A percentile compares a stretch with the other conserved stretches of the same genome.
Evolutionary conservation across 2,797 vertebrate species (phyloP).

Genomic region (Schizothorax lantsangensis): DNA sequence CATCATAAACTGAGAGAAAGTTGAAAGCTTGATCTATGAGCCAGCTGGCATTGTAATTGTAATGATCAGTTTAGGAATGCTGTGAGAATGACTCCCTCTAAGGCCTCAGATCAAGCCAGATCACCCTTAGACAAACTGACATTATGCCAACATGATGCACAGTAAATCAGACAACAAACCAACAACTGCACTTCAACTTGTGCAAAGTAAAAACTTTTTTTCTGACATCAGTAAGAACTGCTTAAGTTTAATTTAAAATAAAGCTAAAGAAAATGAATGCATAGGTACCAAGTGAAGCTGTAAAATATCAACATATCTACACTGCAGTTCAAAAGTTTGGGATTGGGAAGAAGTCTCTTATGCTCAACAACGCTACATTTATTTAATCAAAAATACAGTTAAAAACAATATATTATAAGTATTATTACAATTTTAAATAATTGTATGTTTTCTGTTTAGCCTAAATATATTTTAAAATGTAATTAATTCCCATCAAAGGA

Average conservation of each 20-base stretch:
- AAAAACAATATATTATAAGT: too few species aligned
- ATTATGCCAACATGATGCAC: conserved; percentile 12
- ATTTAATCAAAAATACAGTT: too few species aligned
- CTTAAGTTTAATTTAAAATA: not conserved
- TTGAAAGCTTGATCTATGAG: conserved; percentile 1
- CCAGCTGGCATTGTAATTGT: not conserved
- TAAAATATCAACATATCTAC: not conserved
- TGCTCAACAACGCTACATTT: not conserved
- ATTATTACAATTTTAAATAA: too few species aligned
- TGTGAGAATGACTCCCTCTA: not conserved
- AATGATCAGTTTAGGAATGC: not conserved
- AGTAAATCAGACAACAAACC: conserved; percentile 19
- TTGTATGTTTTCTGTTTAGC: too few species aligned
- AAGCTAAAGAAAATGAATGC: not conserved
- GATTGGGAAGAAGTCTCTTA: not conserved
- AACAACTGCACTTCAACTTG: not conserved
- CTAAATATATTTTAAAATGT: too few species aligned
- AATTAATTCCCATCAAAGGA: not conserved
- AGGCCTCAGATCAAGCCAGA: not conserved
- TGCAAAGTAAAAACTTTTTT: not conserved
- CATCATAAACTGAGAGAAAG: not conserved
- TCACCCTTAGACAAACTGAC: not conserved
- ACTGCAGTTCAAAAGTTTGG: not conserved
- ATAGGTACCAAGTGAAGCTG: not conserved
- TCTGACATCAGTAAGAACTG: not conserved